These are phyloP conservation scores for Nasonia oneida DNA, from an alignment of 2,888 invertebrate species.

Conservation along the genomic window DNA sequence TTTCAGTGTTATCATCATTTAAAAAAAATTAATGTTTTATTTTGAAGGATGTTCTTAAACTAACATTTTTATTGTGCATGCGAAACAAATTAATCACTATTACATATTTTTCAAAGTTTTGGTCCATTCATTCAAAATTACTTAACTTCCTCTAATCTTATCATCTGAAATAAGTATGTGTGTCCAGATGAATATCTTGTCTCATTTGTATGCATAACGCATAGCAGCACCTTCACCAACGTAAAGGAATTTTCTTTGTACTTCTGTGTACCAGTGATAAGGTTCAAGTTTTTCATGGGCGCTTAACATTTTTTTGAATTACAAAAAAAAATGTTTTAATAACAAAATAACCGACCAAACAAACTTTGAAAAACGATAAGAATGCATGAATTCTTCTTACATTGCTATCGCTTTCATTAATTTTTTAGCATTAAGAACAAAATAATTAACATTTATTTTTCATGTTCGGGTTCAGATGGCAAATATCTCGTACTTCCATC, in stretches of 20 bases:
- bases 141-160: constrained; percentile 13
- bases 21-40: neutral
- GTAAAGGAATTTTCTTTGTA: constrained; percentile 52
- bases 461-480: constrained; percentile 84
- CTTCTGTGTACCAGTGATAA: constrained; percentile 2
- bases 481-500: constrained; percentile 97
- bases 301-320: neutral
- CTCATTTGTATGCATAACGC: constrained; percentile 58
- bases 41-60: constrained; percentile 33
- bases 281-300: neutral
- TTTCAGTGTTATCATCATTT: neutral
- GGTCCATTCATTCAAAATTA: neutral
- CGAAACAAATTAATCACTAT: neutral
- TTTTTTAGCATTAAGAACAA: neutral
- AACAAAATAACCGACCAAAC: neutral
- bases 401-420: constrained; percentile 33
- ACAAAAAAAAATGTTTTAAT: neutral
- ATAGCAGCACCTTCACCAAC: neutral
- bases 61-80: neutral
- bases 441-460: constrained; percentile 10
- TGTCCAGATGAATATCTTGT: constrained; percentile 30
- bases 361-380: constrained; percentile 48
- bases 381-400: constrained; percentile 37
- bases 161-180: constrained; percentile 19
- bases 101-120: constrained; percentile 23